phyloP scores from a whole-genome alignment of 2,888 invertebrate genomes.

The Drosophila melanosoma region DNA sequence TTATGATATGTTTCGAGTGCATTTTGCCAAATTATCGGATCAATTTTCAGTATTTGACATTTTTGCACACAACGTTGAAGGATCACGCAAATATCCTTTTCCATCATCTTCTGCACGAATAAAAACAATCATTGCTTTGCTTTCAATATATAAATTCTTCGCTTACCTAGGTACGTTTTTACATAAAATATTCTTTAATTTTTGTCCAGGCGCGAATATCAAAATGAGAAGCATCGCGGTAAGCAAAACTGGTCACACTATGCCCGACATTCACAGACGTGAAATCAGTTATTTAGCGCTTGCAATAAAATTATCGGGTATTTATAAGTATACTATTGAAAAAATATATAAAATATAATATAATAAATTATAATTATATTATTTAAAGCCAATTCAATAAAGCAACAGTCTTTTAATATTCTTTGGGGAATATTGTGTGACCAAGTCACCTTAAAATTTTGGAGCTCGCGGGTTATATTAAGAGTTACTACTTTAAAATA shows the following conservation, averaged over 20 bases:
- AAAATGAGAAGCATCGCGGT: slow-evolving; percentile 45
- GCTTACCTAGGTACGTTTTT: slow-evolving; percentile 14
- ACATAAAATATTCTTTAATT: slow-evolving; percentile 8
- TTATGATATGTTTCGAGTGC: slow-evolving; percentile 47
- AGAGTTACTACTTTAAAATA: not conserved
- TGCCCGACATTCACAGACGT: not conserved
- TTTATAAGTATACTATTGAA: not conserved
- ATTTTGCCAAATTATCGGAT: slow-evolving; percentile 26
- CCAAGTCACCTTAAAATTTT: not conserved
- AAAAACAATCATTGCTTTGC: not conserved
- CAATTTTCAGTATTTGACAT: slow-evolving; percentile 46
- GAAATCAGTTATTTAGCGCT: not conserved
- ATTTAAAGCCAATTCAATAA: not conserved
- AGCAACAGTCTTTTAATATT: not conserved
- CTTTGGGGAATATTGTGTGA: not conserved
- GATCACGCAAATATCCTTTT: slow-evolving; percentile 27
- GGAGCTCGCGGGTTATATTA: not conserved
- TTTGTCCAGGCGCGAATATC: slow-evolving; percentile 49
- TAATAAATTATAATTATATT: not conserved
- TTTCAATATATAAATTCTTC: not conserved
- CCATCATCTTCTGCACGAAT: slow-evolving; percentile 4
- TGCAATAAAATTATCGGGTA: not conserved
- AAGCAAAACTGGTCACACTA: slow-evolving; percentile 43
- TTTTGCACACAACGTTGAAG: slow-evolving; percentile 25
- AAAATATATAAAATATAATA: too few species aligned